A percentile compares a stretch with the other conserved stretches of the same genome.
Conservation (phyloP, 2,113 vertebrate genomes). For the Ondatra zibethicus region DNA sequence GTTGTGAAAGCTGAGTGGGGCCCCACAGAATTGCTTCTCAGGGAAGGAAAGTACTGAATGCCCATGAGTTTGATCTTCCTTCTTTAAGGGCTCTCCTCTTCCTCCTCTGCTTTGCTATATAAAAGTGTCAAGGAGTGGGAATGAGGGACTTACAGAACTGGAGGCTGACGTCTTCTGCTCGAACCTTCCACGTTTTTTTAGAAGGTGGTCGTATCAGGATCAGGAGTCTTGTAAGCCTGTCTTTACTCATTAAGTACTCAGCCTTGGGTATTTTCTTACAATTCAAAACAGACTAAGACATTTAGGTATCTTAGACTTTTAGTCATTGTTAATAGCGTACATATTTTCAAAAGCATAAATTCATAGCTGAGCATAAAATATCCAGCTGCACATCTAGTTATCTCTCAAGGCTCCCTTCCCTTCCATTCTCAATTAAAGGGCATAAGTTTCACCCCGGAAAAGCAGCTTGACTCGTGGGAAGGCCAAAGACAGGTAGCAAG, state of each 20-base stretch:
- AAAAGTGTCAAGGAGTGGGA: background rate
- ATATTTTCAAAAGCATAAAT: slow-evolving; percentile 20
- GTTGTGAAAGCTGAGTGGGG: background rate
- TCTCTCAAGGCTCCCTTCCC: background rate
- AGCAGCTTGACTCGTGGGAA: background rate
- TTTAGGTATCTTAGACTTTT: background rate
- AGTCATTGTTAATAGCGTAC: background rate
- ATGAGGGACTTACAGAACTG: background rate
- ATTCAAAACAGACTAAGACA: background rate
- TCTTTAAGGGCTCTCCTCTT: background rate
- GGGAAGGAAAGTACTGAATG: background rate
- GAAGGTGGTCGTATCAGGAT: background rate
- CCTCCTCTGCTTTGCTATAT: background rate
- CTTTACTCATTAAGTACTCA: background rate
- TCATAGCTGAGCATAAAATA: slow-evolving; percentile 9
- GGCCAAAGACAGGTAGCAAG: background rate
- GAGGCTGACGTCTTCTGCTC: background rate
- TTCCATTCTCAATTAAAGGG: background rate
- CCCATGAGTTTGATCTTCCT: background rate
- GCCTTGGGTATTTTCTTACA: background rate
- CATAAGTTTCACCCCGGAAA: slow-evolving; percentile 5
- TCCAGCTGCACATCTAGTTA: background rate
- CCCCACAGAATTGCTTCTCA: background rate
- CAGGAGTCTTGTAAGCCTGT: background rate
- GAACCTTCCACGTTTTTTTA: background rate